phyloP scores from a whole-genome alignment of 2,113 vertebrate genomes.

The Xyliphius kryptos region DNA sequence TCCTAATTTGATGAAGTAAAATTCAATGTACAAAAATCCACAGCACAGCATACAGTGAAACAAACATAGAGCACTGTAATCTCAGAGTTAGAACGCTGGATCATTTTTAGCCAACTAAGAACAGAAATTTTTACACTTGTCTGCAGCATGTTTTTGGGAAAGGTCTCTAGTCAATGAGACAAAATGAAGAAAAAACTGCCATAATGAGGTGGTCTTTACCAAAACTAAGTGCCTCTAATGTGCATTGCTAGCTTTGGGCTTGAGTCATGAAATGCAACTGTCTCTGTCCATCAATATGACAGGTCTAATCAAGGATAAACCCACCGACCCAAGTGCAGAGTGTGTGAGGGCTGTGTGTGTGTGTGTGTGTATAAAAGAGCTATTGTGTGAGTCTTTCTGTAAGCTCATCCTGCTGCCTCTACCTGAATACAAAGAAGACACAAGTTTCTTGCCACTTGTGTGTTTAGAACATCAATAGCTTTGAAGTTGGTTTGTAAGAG shows the following conservation, averaged over 20 bases:
- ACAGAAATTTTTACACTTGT: background rate
- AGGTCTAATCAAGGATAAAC: slow-evolving; percentile 44
- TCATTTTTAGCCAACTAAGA: too few relatives aligned
- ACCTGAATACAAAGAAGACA: too few relatives aligned
- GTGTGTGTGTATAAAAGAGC: background rate
- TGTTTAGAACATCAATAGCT: too few relatives aligned
- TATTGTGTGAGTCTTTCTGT: background rate
- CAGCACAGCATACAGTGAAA: too few relatives aligned
- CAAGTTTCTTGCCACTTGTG: too few relatives aligned
- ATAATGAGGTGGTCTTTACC: too few relatives aligned
- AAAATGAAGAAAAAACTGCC: slow-evolving; percentile 27
- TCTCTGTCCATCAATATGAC: slow-evolving; percentile 54
- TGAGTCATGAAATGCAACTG: slow-evolving; percentile 53
- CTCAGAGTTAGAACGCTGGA: too few relatives aligned
- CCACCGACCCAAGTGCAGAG: slow-evolving; percentile 36
- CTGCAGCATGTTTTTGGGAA: background rate
- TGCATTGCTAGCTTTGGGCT: slow-evolving; percentile 45
- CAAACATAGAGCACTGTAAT: too few relatives aligned
- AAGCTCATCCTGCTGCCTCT: background rate
- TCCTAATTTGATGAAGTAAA: background rate
- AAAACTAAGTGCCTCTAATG: slow-evolving; percentile 46
- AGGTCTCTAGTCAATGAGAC: slow-evolving; percentile 22
- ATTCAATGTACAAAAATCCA: too few relatives aligned
- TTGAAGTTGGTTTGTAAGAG: too few relatives aligned
- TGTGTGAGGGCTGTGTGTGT: too few relatives aligned